phyloP scores from a whole-genome alignment of 2,113 vertebrate genomes.

The Carassius auratus region DNA sequence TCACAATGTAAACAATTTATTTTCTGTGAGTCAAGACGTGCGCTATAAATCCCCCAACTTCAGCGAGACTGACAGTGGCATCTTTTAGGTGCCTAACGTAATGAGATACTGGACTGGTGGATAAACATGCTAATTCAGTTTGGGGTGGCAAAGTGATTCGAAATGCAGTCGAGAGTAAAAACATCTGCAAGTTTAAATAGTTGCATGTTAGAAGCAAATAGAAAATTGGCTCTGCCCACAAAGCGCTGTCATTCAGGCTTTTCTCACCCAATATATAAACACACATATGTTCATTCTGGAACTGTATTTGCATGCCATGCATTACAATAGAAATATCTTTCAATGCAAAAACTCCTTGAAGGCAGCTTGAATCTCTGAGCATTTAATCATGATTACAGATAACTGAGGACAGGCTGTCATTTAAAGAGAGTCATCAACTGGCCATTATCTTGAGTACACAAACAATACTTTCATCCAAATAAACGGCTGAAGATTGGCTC shows the following conservation, averaged over 20 bases:
- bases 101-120: slow-evolving; percentile 45
- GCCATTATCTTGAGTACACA: slow-evolving; percentile 30
- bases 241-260: slow-evolving; percentile 7
- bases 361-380: not conserved
- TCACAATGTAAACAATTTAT: slow-evolving; percentile 39
- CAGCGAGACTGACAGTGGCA: slow-evolving; percentile 25
- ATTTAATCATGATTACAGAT: slow-evolving; percentile 23
- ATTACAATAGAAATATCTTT: not conserved
- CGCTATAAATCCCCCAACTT: slow-evolving; percentile 31
- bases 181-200: slow-evolving; percentile 15
- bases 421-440: slow-evolving; percentile 22
- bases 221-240: slow-evolving; percentile 14
- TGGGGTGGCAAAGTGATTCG: slow-evolving; percentile 22
- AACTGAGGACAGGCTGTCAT: not conserved
- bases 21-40: slow-evolving; percentile 33
- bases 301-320: not conserved
- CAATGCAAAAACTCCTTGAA: not conserved
- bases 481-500: not conserved
- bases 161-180: slow-evolving; percentile 30
- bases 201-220: slow-evolving; percentile 23
- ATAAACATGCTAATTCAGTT: slow-evolving; percentile 41
- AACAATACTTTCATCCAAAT: slow-evolving; percentile 21
- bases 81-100: slow-evolving; percentile 44
- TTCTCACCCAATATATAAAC: slow-evolving; percentile 22
- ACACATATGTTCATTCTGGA: not conserved